phyloP scores from a whole-genome alignment of 2,113 vertebrate genomes.

The Myxocyprinus asiaticus region DNA sequence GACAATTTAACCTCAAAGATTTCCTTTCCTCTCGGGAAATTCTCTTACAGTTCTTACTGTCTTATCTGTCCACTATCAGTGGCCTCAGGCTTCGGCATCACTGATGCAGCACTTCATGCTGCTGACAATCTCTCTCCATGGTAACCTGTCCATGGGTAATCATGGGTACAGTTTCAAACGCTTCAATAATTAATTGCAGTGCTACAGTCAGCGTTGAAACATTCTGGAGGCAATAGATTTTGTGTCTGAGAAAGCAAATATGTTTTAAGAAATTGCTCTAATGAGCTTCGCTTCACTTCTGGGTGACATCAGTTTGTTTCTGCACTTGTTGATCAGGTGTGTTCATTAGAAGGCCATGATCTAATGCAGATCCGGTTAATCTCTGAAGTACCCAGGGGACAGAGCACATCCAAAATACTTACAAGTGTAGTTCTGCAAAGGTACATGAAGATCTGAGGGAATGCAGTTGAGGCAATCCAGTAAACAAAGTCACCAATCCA shows the following conservation, averaged over 20 bases:
- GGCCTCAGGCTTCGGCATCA: conserved; percentile 33
- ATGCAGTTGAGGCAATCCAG: too few species aligned
- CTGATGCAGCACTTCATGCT: conserved; percentile 56
- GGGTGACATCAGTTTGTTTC: not conserved
- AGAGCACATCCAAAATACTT: not conserved
- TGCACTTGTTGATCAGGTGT: not conserved
- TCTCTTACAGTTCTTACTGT: not conserved
- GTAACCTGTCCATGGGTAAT: conserved; percentile 3
- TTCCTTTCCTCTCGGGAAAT: conserved; percentile 35
- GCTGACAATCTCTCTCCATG: conserved; percentile 54
- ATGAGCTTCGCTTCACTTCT: not conserved
- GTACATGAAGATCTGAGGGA: not conserved
- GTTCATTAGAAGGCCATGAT: not conserved
- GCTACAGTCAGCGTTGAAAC: conserved; percentile 56
- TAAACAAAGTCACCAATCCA: too few species aligned
- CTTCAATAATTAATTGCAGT: conserved; percentile 71
- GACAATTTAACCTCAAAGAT: not conserved
- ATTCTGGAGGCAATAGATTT: conserved; percentile 55
- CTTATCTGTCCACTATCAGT: conserved; percentile 42
- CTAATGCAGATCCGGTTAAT: not conserved
- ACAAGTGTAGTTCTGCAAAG: not conserved
- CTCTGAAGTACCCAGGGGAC: not conserved
- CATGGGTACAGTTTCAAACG: conserved; percentile 63
- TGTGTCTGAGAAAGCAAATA: not conserved
- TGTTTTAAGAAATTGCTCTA: not conserved